A percentile compares a stretch with the other conserved stretches of the same genome.
Conservation (phyloP, 2,888 invertebrate genomes). For the Zaprionus obscuricornis region DNA sequence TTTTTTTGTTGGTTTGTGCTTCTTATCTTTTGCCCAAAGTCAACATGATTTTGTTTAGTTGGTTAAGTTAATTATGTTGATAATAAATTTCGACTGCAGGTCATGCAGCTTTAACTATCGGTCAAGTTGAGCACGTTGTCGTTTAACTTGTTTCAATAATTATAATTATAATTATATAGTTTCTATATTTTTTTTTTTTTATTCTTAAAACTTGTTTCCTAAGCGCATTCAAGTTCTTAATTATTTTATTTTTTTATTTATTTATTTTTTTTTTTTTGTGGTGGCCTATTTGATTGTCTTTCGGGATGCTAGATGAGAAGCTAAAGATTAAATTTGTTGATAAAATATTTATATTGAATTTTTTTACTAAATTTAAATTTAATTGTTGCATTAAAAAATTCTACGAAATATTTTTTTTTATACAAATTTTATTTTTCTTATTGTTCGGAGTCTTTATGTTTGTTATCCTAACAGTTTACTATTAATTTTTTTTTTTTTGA, state of each 20-base stretch:
- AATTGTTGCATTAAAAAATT: no score
- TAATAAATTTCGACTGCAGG: slow-evolving; percentile 40
- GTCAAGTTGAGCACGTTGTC: slow-evolving; percentile 66
- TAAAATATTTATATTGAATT: no score
- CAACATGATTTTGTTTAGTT: slow-evolving; percentile 26
- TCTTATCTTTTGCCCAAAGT: slow-evolving; percentile 39
- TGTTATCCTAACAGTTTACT: slow-evolving; percentile 15
- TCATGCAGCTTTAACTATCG: slow-evolving; percentile 59
- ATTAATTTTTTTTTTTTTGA: slow-evolving; percentile 4
- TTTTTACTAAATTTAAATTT: no score
- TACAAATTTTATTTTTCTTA: slow-evolving; percentile 17
- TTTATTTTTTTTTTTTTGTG: no score
- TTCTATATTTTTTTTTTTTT: slow-evolving; percentile 5
- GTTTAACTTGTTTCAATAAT: slow-evolving; percentile 21
- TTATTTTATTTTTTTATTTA: slow-evolving; percentile 2
- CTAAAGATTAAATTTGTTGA: no score
- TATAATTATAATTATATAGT: slow-evolving; percentile 3
- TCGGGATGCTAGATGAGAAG: no score
- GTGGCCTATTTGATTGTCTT: no score
- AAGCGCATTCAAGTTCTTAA: slow-evolving; percentile 19
- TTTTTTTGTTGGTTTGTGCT: no score
- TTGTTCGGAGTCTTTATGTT: background rate
- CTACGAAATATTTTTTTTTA: no score
- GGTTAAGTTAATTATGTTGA: background rate
- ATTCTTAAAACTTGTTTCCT: slow-evolving; percentile 41